phyloP scores from a whole-genome alignment of 2,113 vertebrate genomes.

The Phylloscopus trochilus region DNA sequence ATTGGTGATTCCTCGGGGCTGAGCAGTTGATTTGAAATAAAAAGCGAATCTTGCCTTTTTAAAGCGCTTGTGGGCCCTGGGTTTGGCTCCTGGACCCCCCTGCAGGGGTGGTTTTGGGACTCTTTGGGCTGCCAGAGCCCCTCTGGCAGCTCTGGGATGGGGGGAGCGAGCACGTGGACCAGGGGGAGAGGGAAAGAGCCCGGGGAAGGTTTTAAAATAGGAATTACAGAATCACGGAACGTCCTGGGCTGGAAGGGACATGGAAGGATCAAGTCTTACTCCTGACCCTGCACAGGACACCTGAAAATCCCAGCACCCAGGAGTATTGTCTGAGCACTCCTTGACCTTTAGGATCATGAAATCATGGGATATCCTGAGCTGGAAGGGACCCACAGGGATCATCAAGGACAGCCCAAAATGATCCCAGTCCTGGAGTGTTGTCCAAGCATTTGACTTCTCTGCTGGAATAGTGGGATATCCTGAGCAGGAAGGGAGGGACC shows the following conservation, averaged over 20 bases:
- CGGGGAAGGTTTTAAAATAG: not conserved
- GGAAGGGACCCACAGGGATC: too few relatives aligned
- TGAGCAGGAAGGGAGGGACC: not conserved
- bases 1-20: conserved; percentile 44
- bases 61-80: not conserved
- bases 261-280: not conserved
- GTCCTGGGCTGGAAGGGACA: not conserved
- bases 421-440: not conserved
- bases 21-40: conserved; percentile 62
- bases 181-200: not conserved
- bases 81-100: fast-evolving
- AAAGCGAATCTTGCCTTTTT: conserved; percentile 65
- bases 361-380: not conserved
- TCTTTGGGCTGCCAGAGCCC: not conserved
- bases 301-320: not conserved
- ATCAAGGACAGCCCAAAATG: not conserved
- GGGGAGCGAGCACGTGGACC: too few relatives aligned
- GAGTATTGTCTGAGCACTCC: not conserved
- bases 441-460: fast-evolving
- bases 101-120: not conserved
- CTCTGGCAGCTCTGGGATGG: too few relatives aligned
- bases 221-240: fast-evolving
- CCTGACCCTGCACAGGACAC: not conserved
- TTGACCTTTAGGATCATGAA: not conserved
- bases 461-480: not conserved